Conservation (phyloP, 2,797 vertebrate species). For the Intellagama lesueurii region DNA sequence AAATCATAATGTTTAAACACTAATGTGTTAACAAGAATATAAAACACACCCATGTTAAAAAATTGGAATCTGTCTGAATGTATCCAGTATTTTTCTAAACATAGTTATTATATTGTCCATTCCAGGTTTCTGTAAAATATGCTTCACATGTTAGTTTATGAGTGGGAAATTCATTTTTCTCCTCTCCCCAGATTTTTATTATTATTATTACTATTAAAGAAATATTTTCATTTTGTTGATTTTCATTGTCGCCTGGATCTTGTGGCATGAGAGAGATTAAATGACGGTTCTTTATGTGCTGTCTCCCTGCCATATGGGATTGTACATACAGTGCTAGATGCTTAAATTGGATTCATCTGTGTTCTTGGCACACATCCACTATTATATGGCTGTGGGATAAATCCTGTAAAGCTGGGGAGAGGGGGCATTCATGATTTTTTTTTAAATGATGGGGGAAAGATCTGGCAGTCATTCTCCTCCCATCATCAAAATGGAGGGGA, state of each 20-base stretch:
- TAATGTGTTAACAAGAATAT: too few species aligned
- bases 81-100: background rate
- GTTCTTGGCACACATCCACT: slow-evolving; percentile 33
- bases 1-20: too few species aligned
- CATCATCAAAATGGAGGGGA: background rate
- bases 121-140: background rate
- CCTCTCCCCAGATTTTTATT: background rate
- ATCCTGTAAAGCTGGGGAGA: background rate
- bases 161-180: background rate
- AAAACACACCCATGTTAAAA: too few species aligned
- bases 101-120: background rate
- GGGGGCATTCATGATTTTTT: background rate
- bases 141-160: background rate
- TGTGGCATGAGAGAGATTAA: slow-evolving; percentile 29
- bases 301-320: slow-evolving; percentile 27
- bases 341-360: slow-evolving; percentile 43
- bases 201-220: too few species aligned
- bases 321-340: slow-evolving; percentile 4
- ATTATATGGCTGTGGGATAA: slow-evolving; percentile 22
- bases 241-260: slow-evolving; percentile 8
- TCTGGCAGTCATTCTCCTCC: background rate
- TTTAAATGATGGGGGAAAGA: slow-evolving; percentile 2
- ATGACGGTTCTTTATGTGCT: slow-evolving; percentile 21
- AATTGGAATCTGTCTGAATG: background rate
- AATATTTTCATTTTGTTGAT: slow-evolving; percentile 12